phyloP scores from a whole-genome alignment of 2,113 vertebrate genomes.

The Corythoichthys haematopterus region DNA sequence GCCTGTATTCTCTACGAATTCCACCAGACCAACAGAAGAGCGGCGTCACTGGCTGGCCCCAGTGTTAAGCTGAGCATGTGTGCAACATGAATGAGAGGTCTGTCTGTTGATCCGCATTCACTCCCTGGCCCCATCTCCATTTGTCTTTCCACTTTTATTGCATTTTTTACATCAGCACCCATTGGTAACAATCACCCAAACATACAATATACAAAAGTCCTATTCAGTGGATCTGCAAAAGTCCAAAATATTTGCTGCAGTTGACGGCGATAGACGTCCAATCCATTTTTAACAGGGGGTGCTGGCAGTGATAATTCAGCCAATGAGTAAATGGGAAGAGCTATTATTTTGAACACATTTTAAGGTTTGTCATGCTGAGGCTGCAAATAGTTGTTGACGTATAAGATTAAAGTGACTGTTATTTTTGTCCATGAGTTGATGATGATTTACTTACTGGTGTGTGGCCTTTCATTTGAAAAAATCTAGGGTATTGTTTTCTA shows the following conservation, averaged over 20 bases:
- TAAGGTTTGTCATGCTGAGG: no score
- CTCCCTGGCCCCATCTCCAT: slow-evolving; percentile 12
- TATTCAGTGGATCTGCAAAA: not conserved
- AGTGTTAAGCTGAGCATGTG: slow-evolving; percentile 44
- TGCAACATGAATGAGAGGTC: slow-evolving; percentile 54
- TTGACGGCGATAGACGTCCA: no score
- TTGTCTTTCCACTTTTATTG: slow-evolving; percentile 11
- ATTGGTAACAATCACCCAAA: slow-evolving; percentile 37
- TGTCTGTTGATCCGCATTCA: slow-evolving; percentile 26
- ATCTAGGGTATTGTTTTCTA: no score
- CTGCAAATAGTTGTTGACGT: no score
- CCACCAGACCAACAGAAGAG: slow-evolving; percentile 42
- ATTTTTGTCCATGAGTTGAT: no score
- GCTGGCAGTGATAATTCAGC: no score
- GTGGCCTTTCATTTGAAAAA: no score
- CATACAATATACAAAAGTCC: not conserved
- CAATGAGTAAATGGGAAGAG: no score
- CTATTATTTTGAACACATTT: no score
- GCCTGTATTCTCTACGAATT: slow-evolving; percentile 54
- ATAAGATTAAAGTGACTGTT: no score
- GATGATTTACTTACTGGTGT: no score
- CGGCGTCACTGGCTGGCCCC: slow-evolving; percentile 34
- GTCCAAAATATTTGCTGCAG: not conserved
- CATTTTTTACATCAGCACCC: not conserved
- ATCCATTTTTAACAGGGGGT: no score